A percentile compares a stretch with the other conserved stretches of the same genome.
Conservation (phyloP, 1,140 invertebrate genomes). For the Ceratina australensis region DNA sequence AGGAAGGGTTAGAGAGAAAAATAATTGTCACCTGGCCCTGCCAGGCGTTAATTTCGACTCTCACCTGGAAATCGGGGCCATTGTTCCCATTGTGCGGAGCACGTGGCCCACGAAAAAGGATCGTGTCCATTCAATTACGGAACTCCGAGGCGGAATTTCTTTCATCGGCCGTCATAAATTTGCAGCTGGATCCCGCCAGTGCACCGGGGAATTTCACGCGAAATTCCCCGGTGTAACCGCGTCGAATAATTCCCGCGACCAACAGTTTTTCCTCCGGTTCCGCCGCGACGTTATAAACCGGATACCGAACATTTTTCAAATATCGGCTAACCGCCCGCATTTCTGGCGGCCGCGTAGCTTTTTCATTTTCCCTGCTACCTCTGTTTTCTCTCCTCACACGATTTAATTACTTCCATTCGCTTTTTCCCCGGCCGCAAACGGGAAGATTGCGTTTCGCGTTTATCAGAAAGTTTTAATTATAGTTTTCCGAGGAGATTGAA, state of each 20-base stretch:
- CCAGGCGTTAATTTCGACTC: slow-evolving; percentile 16
- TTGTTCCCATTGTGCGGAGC: not conserved
- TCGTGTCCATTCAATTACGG: too few relatives aligned
- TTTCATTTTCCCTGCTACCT: not conserved
- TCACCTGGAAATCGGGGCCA: slow-evolving; percentile 28
- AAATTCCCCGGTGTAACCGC: slow-evolving; percentile 21
- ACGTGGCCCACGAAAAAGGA: too few relatives aligned
- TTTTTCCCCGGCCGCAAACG: too few relatives aligned
- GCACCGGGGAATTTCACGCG: not conserved
- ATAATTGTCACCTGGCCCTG: slow-evolving; percentile 17
- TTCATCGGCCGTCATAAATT: too few relatives aligned
- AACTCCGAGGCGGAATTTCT: too few relatives aligned
- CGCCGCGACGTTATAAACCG: slow-evolving; percentile 5
- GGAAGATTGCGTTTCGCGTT: too few relatives aligned
- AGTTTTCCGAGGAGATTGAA: not conserved
- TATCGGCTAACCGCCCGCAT: not conserved
- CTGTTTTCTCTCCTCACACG: not conserved
- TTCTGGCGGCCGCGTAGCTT: not conserved
- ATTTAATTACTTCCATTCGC: not conserved
- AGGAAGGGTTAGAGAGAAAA: not conserved
- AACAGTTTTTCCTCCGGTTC: not conserved
- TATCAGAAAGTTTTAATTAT: too few relatives aligned
- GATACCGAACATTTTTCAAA: slow-evolving; percentile 23
- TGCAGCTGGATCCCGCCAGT: not conserved
- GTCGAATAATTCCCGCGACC: slow-evolving; percentile 11